phyloP scores from a whole-genome alignment of 2,888 invertebrate species.

The Nymphalis c-album region DNA sequence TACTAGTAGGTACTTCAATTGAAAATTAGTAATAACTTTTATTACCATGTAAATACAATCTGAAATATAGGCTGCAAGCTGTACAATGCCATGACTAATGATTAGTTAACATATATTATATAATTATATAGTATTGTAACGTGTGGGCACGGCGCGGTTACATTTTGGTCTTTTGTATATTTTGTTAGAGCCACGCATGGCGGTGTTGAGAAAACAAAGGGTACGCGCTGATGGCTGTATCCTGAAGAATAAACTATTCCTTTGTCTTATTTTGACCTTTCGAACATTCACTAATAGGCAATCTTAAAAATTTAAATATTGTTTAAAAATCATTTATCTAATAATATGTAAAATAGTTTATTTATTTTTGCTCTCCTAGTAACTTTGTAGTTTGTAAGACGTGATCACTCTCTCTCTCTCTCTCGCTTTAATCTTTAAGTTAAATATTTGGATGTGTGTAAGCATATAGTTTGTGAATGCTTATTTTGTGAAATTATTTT shows the following conservation, averaged over 20 bases:
- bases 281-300: slow-evolving; percentile 1
- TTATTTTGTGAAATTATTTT: too few species aligned
- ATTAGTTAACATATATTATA: slow-evolving; percentile 55
- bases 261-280: slow-evolving; percentile 45
- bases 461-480: too few species aligned
- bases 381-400: too few species aligned
- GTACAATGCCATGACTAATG: slow-evolving; percentile 44
- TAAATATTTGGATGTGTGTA: too few species aligned
- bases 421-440: too few species aligned
- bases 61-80: too few species aligned
- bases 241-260: slow-evolving; percentile 50
- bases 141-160: slow-evolving; percentile 70
- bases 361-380: too few species aligned
- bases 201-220: slow-evolving; percentile 67
- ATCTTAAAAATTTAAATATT: slow-evolving; percentile 1
- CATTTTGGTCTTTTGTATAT: slow-evolving; percentile 74
- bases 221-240: slow-evolving; percentile 60
- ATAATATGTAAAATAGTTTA: too few species aligned
- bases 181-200: slow-evolving; percentile 68
- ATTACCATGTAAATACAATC: too few species aligned
- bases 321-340: not conserved
- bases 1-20: too few species aligned
- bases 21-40: too few species aligned
- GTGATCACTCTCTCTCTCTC: too few species aligned
- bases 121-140: slow-evolving; percentile 42